A percentile compares a stretch with the other conserved stretches of the same genome.
Conservation (phyloP, 2,113 vertebrate genomes). For the Sander vitreus region DNA sequence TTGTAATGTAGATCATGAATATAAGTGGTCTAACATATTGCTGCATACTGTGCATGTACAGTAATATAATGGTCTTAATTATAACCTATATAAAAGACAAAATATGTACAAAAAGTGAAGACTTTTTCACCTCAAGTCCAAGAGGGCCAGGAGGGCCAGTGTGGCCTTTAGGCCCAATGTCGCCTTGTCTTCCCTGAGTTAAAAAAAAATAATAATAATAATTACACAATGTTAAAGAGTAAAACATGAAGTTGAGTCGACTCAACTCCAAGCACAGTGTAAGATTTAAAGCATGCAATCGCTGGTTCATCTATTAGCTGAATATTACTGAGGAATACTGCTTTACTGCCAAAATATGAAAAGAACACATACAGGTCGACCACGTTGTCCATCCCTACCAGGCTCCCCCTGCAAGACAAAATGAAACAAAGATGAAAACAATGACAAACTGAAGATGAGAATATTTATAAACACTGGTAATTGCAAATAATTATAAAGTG, state of each 20-base stretch:
- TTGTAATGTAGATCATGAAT: not conserved
- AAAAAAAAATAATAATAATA: not conserved
- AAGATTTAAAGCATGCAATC: not conserved
- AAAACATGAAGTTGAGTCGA: not conserved
- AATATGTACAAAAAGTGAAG: not conserved
- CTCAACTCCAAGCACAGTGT: not conserved
- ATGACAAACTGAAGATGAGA: not conserved
- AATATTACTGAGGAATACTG: not conserved
- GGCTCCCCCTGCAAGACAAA: conserved; percentile 56
- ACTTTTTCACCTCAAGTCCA: conserved; percentile 46
- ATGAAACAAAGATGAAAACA: not conserved
- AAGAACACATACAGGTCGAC: conserved; percentile 53
- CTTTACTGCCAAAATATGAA: not conserved
- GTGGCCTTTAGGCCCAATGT: conserved; percentile 44
- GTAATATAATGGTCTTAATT: not conserved
- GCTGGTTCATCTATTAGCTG: not conserved
- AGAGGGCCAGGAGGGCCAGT: conserved; percentile 30
- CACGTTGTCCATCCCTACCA: conserved; percentile 44
- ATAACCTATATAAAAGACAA: not conserved
- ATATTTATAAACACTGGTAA: not conserved
- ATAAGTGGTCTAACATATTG: not conserved
- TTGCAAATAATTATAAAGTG: not conserved
- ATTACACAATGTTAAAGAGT: not conserved
- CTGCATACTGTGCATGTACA: not conserved
- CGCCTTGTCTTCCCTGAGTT: conserved; percentile 62